Conservation (phyloP, 2,888 invertebrate genomes). For the Mongoloraphidia duomilia region DNA sequence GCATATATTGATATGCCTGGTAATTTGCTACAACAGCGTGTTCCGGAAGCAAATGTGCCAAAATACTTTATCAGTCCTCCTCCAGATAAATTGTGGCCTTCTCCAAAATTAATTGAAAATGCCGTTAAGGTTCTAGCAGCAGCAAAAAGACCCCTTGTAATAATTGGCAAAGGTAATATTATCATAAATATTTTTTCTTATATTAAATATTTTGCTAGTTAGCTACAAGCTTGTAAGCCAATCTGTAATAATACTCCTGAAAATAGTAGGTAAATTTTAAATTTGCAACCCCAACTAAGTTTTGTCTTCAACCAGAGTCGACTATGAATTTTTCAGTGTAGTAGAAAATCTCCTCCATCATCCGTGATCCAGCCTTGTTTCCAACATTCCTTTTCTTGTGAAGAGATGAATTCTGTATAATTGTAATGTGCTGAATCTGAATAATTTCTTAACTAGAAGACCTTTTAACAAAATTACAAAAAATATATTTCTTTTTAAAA, state of each 20-base stretch:
- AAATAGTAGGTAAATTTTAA: too few species aligned
- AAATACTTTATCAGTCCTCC: constrained; percentile 39
- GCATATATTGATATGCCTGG: constrained; percentile 86
- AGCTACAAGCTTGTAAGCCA: neutral
- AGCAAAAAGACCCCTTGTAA: constrained; percentile 73
- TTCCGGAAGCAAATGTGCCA: constrained; percentile 25
- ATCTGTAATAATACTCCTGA: too few species aligned
- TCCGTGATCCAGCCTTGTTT: too few species aligned
- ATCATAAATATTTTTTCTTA: neutral
- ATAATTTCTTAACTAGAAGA: too few species aligned
- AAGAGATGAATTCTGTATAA: too few species aligned
- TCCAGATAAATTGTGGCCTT: constrained; percentile 54
- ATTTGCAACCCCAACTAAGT: too few species aligned
- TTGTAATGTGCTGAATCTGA: too few species aligned
- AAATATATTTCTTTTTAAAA: constrained; percentile 22
- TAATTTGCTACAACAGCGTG: constrained; percentile 50
- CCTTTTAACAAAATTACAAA: too few species aligned
- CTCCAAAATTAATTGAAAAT: constrained; percentile 47
- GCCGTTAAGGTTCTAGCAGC: constrained; percentile 52
- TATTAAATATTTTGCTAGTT: neutral
- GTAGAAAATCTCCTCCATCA: too few species aligned
- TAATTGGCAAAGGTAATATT: constrained; percentile 57
- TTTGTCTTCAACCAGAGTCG: too few species aligned
- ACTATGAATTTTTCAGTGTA: too few species aligned
- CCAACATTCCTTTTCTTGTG: too few species aligned